Conservation (phyloP, 2,797 vertebrate species). For the Remorina albescens region DNA sequence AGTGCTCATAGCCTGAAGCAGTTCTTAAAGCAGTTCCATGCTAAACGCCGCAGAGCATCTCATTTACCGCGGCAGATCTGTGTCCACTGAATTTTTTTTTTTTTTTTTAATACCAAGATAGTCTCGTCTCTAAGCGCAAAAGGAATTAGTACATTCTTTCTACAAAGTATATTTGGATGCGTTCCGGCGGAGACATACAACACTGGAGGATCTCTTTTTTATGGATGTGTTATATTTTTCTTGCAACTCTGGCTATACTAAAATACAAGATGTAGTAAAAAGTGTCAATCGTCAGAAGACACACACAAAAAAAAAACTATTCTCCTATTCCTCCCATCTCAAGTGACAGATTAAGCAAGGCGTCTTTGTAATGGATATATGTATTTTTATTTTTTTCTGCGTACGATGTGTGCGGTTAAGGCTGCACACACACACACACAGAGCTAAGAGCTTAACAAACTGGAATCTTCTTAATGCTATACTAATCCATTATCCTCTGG, state of each 20-base stretch:
- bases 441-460: conserved; percentile 74
- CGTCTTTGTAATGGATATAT: conserved; percentile 41
- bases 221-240: neutral
- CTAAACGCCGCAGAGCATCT: conserved; percentile 36
- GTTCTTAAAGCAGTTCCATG: conserved; percentile 33
- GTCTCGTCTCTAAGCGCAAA: conserved; percentile 11
- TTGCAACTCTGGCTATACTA: neutral
- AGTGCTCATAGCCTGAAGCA: conserved; percentile 32
- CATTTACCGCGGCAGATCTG: conserved; percentile 36
- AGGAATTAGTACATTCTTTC: neutral
- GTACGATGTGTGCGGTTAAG: conserved; percentile 62
- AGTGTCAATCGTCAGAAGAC: conserved; percentile 10
- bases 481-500: conserved; percentile 89
- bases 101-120: neutral
- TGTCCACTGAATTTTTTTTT: conserved; percentile 5
- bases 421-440: conserved; percentile 37
- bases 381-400: conserved; percentile 4
- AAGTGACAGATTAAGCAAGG: conserved; percentile 59
- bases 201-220: conserved; percentile 4
- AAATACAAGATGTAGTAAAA: neutral
- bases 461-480: conserved; percentile 84
- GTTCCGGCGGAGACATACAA: neutral
- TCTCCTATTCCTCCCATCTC: conserved; percentile 17
- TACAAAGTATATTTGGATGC: conserved; percentile 7
- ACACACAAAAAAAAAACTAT: neutral